phyloP scores from a whole-genome alignment of 2,113 vertebrate genomes.

The Triplophysa rosa region DNA sequence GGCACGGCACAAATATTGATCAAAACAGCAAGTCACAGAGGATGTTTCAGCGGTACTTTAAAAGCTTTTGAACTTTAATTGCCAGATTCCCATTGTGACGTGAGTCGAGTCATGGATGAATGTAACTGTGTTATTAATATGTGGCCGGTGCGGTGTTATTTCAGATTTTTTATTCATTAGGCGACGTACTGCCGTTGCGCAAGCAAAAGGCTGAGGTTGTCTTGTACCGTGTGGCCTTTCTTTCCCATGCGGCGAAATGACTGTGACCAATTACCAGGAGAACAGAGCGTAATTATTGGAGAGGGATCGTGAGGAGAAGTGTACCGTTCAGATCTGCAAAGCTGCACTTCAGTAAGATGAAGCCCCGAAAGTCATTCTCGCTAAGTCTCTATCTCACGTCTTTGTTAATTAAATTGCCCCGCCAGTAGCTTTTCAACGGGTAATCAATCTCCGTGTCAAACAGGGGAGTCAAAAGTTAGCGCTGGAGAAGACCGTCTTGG shows the following conservation, averaged over 20 bases:
- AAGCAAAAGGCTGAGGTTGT: slow-evolving; percentile 32
- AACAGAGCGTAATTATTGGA: slow-evolving; percentile 48
- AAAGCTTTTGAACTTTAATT: slow-evolving; percentile 72
- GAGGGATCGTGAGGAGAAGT: slow-evolving; percentile 36
- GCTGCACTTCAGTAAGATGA: slow-evolving; percentile 40
- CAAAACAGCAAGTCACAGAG: no score
- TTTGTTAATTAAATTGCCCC: slow-evolving; percentile 68
- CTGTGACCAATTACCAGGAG: slow-evolving; percentile 35
- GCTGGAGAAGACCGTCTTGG: slow-evolving; percentile 48
- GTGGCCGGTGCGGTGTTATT: slow-evolving; percentile 57
- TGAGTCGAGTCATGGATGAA: slow-evolving; percentile 61
- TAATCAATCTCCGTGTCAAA: slow-evolving; percentile 52
- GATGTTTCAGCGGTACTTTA: slow-evolving; percentile 37
- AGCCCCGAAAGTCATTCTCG: slow-evolving; percentile 55
- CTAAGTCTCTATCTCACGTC: slow-evolving; percentile 62
- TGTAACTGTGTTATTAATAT: slow-evolving; percentile 66
- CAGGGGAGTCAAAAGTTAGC: slow-evolving; percentile 47
- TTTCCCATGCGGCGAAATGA: slow-evolving; percentile 22
- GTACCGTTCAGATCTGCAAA: slow-evolving; percentile 43
- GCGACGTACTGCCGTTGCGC: slow-evolving; percentile 47
- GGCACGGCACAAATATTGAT: no score
- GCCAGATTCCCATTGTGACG: slow-evolving; percentile 57
- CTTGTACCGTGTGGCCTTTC: slow-evolving; percentile 29
- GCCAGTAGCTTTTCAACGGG: slow-evolving; percentile 53
- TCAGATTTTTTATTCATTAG: slow-evolving; percentile 60